These are phyloP conservation scores for Chloromyia formosa DNA, from an alignment of 2,888 invertebrate species.

Conservation along the genomic window DNA sequence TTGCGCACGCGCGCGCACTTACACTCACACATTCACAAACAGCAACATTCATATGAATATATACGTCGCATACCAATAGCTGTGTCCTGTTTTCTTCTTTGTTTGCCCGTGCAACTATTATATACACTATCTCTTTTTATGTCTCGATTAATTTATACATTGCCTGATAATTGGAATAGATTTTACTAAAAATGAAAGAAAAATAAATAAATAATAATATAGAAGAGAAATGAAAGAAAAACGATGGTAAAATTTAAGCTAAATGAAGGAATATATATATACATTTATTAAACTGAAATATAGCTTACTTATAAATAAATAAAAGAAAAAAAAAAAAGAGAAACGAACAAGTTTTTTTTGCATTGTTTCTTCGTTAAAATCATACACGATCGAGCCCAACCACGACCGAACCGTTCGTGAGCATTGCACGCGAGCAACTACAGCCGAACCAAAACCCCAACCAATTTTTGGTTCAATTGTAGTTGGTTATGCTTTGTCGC, in stretches of 20 bases:
- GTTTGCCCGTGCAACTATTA: not conserved
- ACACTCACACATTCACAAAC: not conserved
- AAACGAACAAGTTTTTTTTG: not conserved
- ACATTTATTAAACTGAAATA: conserved; percentile 41
- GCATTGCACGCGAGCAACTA: no score
- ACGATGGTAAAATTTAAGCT: conserved; percentile 40
- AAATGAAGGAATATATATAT: conserved; percentile 30
- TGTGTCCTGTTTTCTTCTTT: conserved; percentile 34
- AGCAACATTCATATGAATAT: not conserved
- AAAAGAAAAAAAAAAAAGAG: conserved; percentile 25
- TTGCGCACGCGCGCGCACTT: not conserved
- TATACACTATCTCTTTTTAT: conserved; percentile 4
- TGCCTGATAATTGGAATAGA: conserved; percentile 40
- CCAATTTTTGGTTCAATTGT: no score
- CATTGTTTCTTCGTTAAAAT: conserved; percentile 39
- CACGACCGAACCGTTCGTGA: no score
- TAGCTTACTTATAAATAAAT: conserved; percentile 32
- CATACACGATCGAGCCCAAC: no score
- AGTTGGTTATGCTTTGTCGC: no score
- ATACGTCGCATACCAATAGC: not conserved
- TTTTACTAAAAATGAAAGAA: conserved; percentile 11
- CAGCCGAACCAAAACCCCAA: no score
- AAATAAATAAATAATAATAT: no score
- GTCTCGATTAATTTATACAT: conserved; percentile 34
- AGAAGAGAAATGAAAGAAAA: not conserved